These are phyloP conservation scores for Limnephilus auricula DNA, from an alignment of 2,888 invertebrate genomes.

Conservation along the genomic window DNA sequence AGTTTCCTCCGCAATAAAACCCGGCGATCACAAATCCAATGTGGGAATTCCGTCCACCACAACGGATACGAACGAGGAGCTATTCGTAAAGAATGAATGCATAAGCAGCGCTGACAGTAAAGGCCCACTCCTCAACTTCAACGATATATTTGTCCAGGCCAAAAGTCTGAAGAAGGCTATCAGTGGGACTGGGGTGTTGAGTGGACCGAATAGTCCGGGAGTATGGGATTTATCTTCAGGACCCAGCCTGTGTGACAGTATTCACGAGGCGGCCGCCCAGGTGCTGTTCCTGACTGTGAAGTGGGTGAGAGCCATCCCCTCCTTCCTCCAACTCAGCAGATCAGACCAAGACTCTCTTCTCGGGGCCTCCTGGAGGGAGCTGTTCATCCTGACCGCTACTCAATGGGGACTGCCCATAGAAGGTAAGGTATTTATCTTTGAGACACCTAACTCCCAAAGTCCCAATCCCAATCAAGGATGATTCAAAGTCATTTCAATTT, in stretches of 20 bases:
- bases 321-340: slow-evolving; percentile 82
- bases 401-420: slow-evolving; percentile 88
- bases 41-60: neutral
- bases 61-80: slow-evolving; percentile 7
- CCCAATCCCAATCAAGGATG: neutral
- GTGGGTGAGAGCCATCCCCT: slow-evolving; percentile 88
- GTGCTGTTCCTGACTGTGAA: slow-evolving; percentile 86
- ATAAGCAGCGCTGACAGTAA: neutral
- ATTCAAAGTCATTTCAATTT: no score
- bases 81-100: neutral
- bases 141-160: neutral
- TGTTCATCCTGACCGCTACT: slow-evolving; percentile 89
- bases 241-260: slow-evolving; percentile 69
- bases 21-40: neutral
- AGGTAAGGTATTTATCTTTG: slow-evolving; percentile 73
- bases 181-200: neutral
- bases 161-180: neutral
- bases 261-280: slow-evolving; percentile 86
- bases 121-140: neutral
- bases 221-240: slow-evolving; percentile 38
- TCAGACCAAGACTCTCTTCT: slow-evolving; percentile 85
- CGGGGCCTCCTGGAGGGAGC: slow-evolving; percentile 89
- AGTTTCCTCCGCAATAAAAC: neutral
- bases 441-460: no score
- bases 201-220: neutral